A percentile compares a stretch with the other conserved stretches of the same genome.
Evolutionary conservation across 1,140 invertebrate genomes (phyloP).

Genomic region (Sycophila sp.): DNA sequence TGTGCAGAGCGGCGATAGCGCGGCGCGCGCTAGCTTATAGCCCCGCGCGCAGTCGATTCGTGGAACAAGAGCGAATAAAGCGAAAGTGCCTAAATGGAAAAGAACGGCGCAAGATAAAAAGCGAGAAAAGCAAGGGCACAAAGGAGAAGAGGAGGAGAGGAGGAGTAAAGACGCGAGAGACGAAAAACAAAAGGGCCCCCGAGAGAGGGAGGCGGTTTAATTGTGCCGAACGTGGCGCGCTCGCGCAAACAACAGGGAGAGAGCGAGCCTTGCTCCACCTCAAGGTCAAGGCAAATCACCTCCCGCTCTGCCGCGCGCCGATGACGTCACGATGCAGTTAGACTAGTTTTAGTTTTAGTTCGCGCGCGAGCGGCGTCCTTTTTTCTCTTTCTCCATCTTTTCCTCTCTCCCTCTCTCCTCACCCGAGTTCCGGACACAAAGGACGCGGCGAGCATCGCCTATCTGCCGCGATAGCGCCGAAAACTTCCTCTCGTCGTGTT

Average conservation of each 20-base stretch:
- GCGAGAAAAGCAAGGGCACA: background rate
- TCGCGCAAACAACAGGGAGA: conserved; percentile 57
- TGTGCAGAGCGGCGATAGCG: too few species aligned
- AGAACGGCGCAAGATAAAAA: conserved; percentile 23
- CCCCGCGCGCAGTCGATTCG: too few species aligned
- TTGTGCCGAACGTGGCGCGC: conserved; percentile 53
- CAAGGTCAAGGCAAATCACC: conserved; percentile 64
- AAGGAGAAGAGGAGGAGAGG: background rate
- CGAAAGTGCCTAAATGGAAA: background rate
- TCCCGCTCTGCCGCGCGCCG: conserved; percentile 38
- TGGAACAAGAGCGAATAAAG: conserved; percentile 31
- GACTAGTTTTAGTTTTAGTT: conserved; percentile 65
- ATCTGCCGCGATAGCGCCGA: too few species aligned
- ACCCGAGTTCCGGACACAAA: conserved; percentile 50
- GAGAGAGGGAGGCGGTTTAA: conserved; percentile 50
- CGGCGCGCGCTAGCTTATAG: too few species aligned
- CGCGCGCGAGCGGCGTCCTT: too few species aligned
- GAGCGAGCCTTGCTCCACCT: conserved; percentile 47
- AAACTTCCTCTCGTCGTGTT: background rate
- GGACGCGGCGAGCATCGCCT: conserved; percentile 29
- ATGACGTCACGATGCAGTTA: conserved; percentile 66
- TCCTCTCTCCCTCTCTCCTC: background rate
- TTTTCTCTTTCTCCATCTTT: too few species aligned
- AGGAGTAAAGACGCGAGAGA: background rate
- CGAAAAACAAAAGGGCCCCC: background rate